Conservation (phyloP, 2,888 invertebrate genomes). For the Aphrophora alni region DNA sequence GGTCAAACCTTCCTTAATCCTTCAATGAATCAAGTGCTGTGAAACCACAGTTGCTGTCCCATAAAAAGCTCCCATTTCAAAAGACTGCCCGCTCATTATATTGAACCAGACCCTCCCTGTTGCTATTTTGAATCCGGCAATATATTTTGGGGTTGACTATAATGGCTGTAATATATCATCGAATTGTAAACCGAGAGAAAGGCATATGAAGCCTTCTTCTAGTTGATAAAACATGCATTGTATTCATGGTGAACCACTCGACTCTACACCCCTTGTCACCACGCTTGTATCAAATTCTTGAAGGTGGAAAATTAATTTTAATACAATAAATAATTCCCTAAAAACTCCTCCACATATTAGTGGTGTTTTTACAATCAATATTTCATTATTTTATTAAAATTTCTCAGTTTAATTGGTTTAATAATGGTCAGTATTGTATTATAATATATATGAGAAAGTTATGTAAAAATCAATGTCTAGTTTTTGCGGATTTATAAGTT, state of each 20-base stretch:
- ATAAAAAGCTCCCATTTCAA: background rate
- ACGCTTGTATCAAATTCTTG: background rate
- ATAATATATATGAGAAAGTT: too few relatives aligned
- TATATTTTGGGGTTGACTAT: conserved; percentile 6
- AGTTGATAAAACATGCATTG: background rate
- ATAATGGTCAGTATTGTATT: too few relatives aligned
- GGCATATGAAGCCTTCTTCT: background rate
- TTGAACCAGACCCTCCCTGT: background rate
- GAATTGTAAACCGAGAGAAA: background rate
- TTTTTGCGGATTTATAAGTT: too few relatives aligned
- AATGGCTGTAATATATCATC: background rate
- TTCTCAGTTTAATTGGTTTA: too few relatives aligned
- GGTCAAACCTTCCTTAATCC: background rate
- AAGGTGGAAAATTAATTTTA: too few relatives aligned
- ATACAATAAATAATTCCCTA: too few relatives aligned
- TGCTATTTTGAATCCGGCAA: conserved; percentile 1
- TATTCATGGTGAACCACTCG: background rate
- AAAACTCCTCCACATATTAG: too few relatives aligned
- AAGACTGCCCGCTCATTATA: conserved; percentile 2
- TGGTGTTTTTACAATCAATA: too few relatives aligned
- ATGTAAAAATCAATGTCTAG: too few relatives aligned
- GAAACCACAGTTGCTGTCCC: background rate
- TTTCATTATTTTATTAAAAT: too few relatives aligned
- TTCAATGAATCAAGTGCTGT: conserved; percentile 6
- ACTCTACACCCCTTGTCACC: background rate